Conservation (phyloP, 2,113 vertebrate species). For the Brachyhypopomus occidentalis region DNA sequence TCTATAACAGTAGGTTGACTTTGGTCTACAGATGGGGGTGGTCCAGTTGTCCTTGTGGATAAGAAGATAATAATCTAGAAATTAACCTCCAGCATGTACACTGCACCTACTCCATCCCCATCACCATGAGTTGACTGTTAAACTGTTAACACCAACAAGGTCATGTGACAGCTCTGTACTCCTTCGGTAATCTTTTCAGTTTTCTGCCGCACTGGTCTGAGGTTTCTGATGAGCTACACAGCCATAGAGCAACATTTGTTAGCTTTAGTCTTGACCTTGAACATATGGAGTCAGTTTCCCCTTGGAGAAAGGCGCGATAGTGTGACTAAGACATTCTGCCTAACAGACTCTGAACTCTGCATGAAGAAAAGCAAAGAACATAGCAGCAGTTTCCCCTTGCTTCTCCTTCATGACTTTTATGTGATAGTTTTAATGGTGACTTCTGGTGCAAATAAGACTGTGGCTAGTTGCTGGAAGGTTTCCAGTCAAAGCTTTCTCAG, state of each 20-base stretch:
- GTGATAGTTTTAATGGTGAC: conserved; percentile 43
- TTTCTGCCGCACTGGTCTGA: neutral
- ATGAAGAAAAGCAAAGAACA: conserved; percentile 1
- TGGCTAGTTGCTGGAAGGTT: neutral
- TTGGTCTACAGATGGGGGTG: conserved; percentile 1
- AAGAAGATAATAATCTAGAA: conserved; percentile 23
- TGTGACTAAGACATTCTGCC: neutral
- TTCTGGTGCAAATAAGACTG: conserved; percentile 3
- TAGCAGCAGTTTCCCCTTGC: neutral
- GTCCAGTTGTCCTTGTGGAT: conserved; percentile 24
- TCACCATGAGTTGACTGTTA: neutral
- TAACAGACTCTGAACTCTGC: neutral
- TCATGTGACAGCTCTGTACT: no score
- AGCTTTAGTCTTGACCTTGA: conserved; percentile 31
- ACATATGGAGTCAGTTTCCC: conserved; percentile 37
- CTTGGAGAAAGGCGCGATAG: conserved; percentile 9
- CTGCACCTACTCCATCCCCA: conserved; percentile 3
- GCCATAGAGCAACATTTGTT: conserved; percentile 39
- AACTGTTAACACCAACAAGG: conserved; percentile 10
- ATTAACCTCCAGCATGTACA: conserved; percentile 16
- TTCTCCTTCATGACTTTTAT: conserved; percentile 27
- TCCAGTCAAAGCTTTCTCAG: no score
- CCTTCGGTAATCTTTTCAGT: conserved; percentile 19
- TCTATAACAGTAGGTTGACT: conserved; percentile 20
- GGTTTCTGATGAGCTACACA: conserved; percentile 43